Evolutionary conservation across 2,113 vertebrate genomes (phyloP).

Genomic region (Archocentrus centrarchus): DNA sequence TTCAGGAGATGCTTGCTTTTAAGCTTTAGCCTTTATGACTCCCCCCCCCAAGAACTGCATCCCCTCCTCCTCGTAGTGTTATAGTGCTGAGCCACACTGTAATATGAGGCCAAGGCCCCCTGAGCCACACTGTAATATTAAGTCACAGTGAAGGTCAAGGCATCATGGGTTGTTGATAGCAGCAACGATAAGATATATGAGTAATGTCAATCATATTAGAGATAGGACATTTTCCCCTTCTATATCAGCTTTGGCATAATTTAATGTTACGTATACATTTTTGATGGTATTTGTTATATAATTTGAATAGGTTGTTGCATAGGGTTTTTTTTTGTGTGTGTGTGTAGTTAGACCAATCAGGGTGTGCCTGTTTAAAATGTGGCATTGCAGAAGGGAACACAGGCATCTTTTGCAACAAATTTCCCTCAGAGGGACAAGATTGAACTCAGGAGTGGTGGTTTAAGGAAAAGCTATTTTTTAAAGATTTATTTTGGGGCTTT

Average conservation of each 20-base stretch:
- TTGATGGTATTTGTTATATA: background rate
- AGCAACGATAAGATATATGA: slow-evolving; percentile 14
- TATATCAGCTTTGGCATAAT: background rate
- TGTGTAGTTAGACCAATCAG: background rate
- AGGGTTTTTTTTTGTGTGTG: background rate
- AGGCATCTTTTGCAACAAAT: too few relatives aligned
- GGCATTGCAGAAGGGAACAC: too few relatives aligned
- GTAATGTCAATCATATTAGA: background rate
- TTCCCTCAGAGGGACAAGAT: too few relatives aligned
- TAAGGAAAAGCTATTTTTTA: too few relatives aligned
- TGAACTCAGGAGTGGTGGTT: too few relatives aligned
- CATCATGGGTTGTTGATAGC: background rate
- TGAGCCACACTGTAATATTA: slow-evolving; percentile 27
- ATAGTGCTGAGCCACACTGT: slow-evolving; percentile 1
- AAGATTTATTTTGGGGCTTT: too few relatives aligned
- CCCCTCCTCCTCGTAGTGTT: slow-evolving; percentile 35
- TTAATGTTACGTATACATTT: background rate
- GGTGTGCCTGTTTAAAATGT: too few relatives aligned
- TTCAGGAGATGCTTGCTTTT: slow-evolving; percentile 7
- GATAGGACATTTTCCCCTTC: background rate
- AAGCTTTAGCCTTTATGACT: slow-evolving; percentile 30
- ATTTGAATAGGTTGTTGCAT: background rate
- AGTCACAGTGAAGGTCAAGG: slow-evolving; percentile 33
- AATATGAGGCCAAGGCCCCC: slow-evolving; percentile 21
- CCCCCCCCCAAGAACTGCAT: slow-evolving; percentile 27